Evolutionary conservation across 92 coral and sea anemone genomes (phyloP), one percentile per base, ranked within the genome.

Genomic region (Palythoa grandis): DNA sequence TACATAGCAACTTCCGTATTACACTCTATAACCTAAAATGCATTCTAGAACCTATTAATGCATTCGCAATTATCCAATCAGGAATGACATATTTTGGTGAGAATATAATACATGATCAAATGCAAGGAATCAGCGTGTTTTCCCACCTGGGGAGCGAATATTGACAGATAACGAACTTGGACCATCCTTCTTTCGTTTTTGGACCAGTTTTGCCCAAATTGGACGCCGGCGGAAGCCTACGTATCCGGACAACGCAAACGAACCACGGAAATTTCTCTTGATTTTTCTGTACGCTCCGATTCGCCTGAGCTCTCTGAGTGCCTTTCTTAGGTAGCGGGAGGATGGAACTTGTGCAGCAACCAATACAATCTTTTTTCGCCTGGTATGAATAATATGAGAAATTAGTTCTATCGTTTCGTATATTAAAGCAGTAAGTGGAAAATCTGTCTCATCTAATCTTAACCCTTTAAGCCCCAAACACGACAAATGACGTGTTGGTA

Each of bases 301-400:
- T 24, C 60, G 47, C 74, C 37, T 65, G n/a, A 80, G 85, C 54
- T 80, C 74, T 43, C 35, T 43, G 25, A 66, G 23, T 5, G 82
- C 82, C 2, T 15, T 20, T 12, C 56, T 74, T 37, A 88, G 61
- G 14, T 52, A 61, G 20, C 91, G 83, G 54, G 79, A 43, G 38
- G 68, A 52, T 17, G 83, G 87, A 20, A 72, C 91, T 83, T 88
- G 91, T 54, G 65, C 80, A 19, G 91, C 83, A 20, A 88, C 25
- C 35, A 88, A 77, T 19, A 88, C 87, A 50, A 82, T 50, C 78
- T 29, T 74, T 52, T 29, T 74, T 52, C 83, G 78, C 24, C 61
- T 75, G 67, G 48, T 35, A 9, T 25, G 47, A 13, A 39, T 11
- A 73, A 50, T 0, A 1, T 0, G 23, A 20, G 7, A 54, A 0